phyloP scores from a whole-genome alignment of 1,140 invertebrate genomes.

The Apolygus lucorum region DNA sequence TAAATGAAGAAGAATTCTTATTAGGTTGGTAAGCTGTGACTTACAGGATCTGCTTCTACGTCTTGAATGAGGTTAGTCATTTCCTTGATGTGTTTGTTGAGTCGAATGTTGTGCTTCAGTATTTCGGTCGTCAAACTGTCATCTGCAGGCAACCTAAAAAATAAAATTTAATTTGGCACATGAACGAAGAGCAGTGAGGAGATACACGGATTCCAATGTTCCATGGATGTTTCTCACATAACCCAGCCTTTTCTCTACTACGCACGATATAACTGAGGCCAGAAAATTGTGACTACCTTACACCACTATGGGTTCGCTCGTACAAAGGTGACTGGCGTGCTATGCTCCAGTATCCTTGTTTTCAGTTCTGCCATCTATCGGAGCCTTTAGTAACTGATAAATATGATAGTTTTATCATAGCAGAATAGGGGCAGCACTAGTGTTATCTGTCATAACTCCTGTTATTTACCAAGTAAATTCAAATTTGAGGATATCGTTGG shows the following conservation, averaged over 20 bases:
- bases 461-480: too few species aligned
- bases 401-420: not conserved
- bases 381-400: too few species aligned
- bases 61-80: not conserved
- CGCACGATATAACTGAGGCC: not conserved
- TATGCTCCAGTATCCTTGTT: not conserved
- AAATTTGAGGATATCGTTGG: too few species aligned
- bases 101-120: not conserved
- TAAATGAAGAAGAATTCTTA: not conserved
- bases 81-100: conserved; percentile 3
- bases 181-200: not conserved
- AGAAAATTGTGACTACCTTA: not conserved
- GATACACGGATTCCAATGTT: not conserved
- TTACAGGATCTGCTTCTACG: not conserved
- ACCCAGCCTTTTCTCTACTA: not conserved
- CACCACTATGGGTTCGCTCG: not conserved
- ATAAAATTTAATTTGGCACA: not conserved
- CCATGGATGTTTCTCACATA: too few species aligned
- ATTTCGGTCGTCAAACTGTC: conserved; percentile 1
- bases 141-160: conserved; percentile 2
- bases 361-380: too few species aligned
- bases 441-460: too few species aligned
- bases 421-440: not conserved
- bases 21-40: not conserved
- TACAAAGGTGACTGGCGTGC: not conserved